Evolutionary conservation across 2,797 vertebrate species (phyloP), one percentile per base, ranked within the genome.

Genomic region (Dipus sagitta): DNA sequence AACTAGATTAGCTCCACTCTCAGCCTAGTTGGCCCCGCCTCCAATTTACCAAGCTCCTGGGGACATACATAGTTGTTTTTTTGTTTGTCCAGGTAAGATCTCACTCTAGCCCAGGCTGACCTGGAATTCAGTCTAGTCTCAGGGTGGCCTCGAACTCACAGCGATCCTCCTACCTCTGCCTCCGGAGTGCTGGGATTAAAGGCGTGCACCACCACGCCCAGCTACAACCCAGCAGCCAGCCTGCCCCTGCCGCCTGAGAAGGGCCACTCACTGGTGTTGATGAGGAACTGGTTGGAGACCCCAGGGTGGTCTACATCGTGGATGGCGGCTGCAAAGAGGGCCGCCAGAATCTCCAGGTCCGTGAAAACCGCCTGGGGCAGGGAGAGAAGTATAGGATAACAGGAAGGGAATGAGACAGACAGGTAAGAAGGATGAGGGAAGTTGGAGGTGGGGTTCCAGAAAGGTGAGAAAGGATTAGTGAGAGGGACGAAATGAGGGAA

Each of bases 221-320:
- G 47, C 47, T n/a, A 54, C 7, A 64, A 15, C 10, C 67, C 11
- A 15, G 18, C 65, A 60, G 52, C 42, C 30, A 54, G 54, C 13
- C 54, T 14, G 7, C n/a, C 78, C 26, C 23, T 12, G 24, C 47
- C 12, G 28, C 67, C 30, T 17, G 0, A 0, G 15, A 47, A 42
- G 30, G 38, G 18, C 67, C 76, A 98, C 99, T 99, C 98, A 99
- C 99, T 99, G 94, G 99, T 99, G 97, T 99, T 99, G 97, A 99
- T 99, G 95, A 99, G 99, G 97, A 99, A 99, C 97, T 99, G 99
- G 98, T 99, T 99, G 96, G 99, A 99, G 95, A 99, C 99, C 77
- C 99, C 99, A 62, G 99, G 99, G 97, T 99, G 99, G 97, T 99
- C 99, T 92, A 99, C 99, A 70, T 99, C 99, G 42, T 99, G 99